Conservation (phyloP, 2,888 invertebrate genomes). For the Tipula lateralis region DNA sequence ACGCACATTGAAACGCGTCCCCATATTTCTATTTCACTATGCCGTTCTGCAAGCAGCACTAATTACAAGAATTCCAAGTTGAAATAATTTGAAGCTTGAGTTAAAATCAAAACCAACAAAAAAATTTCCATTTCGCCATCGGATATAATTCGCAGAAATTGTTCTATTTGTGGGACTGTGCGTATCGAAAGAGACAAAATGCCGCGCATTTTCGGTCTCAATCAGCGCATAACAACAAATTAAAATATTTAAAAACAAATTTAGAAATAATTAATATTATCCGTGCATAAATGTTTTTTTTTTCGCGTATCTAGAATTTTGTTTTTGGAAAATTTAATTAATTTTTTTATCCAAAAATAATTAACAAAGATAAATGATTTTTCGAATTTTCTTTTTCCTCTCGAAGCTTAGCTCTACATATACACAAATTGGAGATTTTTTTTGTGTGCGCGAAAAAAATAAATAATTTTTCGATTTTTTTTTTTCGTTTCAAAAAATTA, state of each 20-base stretch:
- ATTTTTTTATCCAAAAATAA: neutral
- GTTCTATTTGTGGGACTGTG: neutral
- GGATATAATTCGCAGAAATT: neutral
- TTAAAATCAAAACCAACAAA: neutral
- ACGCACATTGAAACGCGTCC: too few species aligned
- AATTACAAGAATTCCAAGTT: neutral
- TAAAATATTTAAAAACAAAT: neutral
- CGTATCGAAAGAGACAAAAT: neutral
- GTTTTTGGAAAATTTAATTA: neutral
- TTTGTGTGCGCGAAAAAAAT: neutral
- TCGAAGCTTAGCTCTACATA: too few species aligned
- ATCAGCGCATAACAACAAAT: neutral
- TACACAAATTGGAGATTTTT: neutral
- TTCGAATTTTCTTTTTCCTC: too few species aligned
- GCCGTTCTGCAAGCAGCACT: too few species aligned
- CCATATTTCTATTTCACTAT: too few species aligned
- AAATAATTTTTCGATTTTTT: neutral
- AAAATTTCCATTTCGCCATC: neutral
- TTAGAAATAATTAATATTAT: neutral
- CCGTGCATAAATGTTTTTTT: neutral
- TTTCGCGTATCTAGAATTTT: neutral
- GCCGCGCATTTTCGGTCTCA: neutral
- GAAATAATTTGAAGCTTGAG: neutral
- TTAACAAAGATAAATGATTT: neutral
- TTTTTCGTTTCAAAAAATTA: neutral